Evolutionary conservation across 2,113 vertebrate species (phyloP), one percentile per base, ranked within the genome.

Genomic region (Callipepla californica): DNA sequence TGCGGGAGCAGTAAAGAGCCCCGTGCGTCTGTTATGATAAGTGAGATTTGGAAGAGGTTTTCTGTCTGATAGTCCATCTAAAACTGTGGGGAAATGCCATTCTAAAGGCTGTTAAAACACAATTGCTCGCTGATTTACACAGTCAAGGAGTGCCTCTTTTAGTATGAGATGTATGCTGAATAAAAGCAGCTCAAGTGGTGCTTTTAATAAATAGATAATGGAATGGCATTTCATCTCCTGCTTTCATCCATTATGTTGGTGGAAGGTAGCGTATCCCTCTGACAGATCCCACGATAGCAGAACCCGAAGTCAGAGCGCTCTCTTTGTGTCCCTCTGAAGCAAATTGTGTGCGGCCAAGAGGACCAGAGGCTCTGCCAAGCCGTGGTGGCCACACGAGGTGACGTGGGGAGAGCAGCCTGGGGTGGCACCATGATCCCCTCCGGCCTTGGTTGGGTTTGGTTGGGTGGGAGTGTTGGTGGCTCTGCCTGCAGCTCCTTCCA

Each of bases 201-300:
- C 94, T 97, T 96, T 96, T 92, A 93, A 48, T 80, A 95, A 95
- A 69, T 82, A 94, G 90, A 91, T 94, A 94, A 97, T 87, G 86
- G 87, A 93, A 84, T 38, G 93, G 59, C 95, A 89, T 92, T 97
- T 94, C 92, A 91, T 96, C 94, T 92, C 87, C 92, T 90, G 85
- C 92, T 96, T 95, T 97, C 93, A 96, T 97, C 95, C 9, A 30
- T 75, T 89, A 14, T 34, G 79, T 66, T 81, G 87, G 87, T 14
- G 9, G 40, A 77, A 78, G 51, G 87, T 42, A 70, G 44, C 30
- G 4, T 51, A 68, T 83, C 79, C 81, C 66, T 95, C 93, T 94
- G 93, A 82, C 65, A 85, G 80, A 66, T 78, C 90, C 69, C 58
- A 87, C 93, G 94, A 89, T 44, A 73, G 70, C 74, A 63, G 72